Conservation (phyloP, 2,113 vertebrate species). For the Urocolius indicus region DNA sequence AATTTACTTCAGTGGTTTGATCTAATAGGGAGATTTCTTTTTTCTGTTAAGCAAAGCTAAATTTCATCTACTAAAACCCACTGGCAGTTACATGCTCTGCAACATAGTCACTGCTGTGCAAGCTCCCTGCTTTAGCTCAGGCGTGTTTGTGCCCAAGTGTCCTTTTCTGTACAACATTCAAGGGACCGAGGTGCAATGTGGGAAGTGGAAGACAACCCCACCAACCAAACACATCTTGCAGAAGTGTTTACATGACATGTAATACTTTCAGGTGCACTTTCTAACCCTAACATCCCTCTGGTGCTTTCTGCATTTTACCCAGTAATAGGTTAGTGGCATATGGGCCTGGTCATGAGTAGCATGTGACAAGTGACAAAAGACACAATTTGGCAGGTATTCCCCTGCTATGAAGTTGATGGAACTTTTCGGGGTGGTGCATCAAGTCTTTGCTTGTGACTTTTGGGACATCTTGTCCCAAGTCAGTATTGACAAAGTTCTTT, state of each 20-base stretch:
- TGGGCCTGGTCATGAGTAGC: not conserved
- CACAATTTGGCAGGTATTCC: not conserved
- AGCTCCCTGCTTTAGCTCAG: not conserved
- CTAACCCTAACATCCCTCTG: not conserved
- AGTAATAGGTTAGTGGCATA: not conserved
- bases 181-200: not conserved
- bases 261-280: not conserved
- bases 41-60: not conserved
- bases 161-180: not conserved
- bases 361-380: not conserved
- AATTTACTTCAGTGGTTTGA: not conserved
- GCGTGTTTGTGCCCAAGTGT: accelerated
- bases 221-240: not conserved
- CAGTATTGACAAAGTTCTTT: not conserved
- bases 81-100: not conserved
- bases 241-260: not conserved
- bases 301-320: not conserved
- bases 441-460: not conserved
- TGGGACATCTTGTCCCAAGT: not conserved
- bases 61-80: not conserved
- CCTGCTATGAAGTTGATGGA: not conserved
- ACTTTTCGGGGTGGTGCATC: not conserved
- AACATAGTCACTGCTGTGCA: not conserved
- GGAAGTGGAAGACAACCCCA: not conserved
- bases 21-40: not conserved